Evolutionary conservation across 2,797 vertebrate species (phyloP).

Genomic region (Oreochromis grahami): DNA sequence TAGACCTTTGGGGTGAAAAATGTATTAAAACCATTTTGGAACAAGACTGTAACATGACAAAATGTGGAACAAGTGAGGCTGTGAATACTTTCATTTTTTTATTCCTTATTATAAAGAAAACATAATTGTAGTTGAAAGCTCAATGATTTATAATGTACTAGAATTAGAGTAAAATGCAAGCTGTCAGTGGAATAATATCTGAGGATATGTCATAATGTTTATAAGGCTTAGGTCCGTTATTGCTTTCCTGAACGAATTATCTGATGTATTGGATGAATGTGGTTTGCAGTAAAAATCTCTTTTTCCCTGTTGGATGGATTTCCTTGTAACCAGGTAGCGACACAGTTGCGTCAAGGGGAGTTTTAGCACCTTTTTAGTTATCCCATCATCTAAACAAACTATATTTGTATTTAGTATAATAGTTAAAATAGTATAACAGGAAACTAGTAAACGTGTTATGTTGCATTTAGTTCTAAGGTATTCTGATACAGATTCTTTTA

Average conservation of each 20-base stretch:
- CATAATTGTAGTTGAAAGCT: neutral
- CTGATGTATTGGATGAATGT: neutral
- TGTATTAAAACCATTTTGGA: neutral
- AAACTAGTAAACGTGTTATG: rapidly evolving
- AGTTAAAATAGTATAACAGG: neutral
- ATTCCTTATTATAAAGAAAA: neutral
- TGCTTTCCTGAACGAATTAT: neutral
- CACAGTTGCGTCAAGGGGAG: neutral
- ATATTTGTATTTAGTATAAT: rapidly evolving
- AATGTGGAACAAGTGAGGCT: neutral
- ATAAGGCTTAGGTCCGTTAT: neutral
- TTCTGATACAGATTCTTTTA: neutral
- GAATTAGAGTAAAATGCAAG: neutral
- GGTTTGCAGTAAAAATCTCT: rapidly evolving
- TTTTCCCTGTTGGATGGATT: rapidly evolving
- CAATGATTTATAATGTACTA: neutral
- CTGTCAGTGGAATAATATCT: neutral
- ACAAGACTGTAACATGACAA: neutral
- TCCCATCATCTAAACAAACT: neutral
- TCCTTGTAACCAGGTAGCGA: neutral
- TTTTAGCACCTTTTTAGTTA: neutral
- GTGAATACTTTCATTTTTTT: neutral
- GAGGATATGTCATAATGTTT: neutral
- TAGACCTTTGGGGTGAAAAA: neutral
- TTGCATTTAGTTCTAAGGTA: neutral